Percentiles rank a stretch among this genome's conserved stretches.
Conservation (phyloP, 92 coral and sea anemone species). For the Bergia sp. region DNA sequence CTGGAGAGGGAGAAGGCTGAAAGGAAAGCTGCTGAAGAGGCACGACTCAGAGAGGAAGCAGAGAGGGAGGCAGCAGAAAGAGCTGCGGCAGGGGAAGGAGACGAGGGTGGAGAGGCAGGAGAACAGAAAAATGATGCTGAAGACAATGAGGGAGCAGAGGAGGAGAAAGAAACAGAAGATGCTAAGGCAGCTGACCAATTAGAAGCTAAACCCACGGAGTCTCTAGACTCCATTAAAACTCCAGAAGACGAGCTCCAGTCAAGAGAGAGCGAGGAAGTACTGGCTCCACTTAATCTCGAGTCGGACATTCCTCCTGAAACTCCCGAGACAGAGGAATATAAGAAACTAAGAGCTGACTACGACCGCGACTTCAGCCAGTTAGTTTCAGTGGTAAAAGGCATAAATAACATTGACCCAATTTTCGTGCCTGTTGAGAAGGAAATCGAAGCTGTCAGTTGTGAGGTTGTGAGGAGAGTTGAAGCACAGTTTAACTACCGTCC, state of each 20-base stretch:
- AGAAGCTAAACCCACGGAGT: slow-evolving; percentile 47
- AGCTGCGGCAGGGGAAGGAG: slow-evolving; percentile 55
- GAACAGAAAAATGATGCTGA: slow-evolving; percentile 52
- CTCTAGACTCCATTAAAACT: slow-evolving; percentile 51
- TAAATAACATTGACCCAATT: slow-evolving; percentile 80
- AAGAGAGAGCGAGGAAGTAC: slow-evolving; percentile 48
- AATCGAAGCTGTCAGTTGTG: slow-evolving; percentile 45
- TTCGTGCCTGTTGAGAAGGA: slow-evolving; percentile 76
- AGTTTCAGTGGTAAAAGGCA: slow-evolving; percentile 85
- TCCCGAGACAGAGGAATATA: slow-evolving; percentile 82
- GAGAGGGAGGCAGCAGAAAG: slow-evolving; percentile 61
- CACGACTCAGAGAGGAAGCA: slow-evolving; percentile 71
- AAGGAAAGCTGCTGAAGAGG: slow-evolving; percentile 78
- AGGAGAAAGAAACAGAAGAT: slow-evolving; percentile 53
- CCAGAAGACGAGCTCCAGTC: slow-evolving; percentile 66
- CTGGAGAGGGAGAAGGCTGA: slow-evolving; percentile 73
- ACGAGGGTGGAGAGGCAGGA: slow-evolving; percentile 54
- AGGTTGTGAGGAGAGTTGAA: slow-evolving; percentile 79
- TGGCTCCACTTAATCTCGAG: slow-evolving; percentile 50
- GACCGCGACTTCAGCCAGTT: slow-evolving; percentile 87
- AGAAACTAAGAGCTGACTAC: slow-evolving; percentile 62
- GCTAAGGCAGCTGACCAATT: slow-evolving; percentile 40
- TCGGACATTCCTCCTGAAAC: slow-evolving; percentile 74
- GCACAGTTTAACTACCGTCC: slow-evolving; percentile 90
- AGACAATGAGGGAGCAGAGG: slow-evolving; percentile 35